phyloP scores from a whole-genome alignment of 2,888 invertebrate genomes.

The Drosophila robusta region DNA sequence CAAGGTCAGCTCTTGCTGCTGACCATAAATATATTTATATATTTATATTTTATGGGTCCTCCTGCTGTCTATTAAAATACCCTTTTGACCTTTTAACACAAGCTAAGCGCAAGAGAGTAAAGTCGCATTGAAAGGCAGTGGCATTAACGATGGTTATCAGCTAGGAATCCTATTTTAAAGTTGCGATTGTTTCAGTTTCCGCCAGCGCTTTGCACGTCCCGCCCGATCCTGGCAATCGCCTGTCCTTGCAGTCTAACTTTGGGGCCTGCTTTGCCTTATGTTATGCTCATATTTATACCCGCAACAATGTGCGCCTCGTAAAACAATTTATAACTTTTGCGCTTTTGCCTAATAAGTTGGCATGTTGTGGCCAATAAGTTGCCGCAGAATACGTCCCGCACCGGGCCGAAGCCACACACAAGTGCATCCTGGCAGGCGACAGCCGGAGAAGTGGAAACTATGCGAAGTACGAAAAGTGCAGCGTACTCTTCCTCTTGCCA shows the following conservation, averaged over 20 bases:
- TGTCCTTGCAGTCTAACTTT: conserved; percentile 42
- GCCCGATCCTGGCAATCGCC: not conserved
- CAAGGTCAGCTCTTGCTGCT: too few relatives aligned
- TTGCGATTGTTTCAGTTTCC: not conserved
- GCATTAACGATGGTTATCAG: too few relatives aligned
- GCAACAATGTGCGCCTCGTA: conserved; percentile 76
- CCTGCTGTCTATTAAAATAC: too few relatives aligned
- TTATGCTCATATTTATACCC: conserved; percentile 63
- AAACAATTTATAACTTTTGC: conserved; percentile 79
- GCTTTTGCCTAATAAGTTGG: conserved; percentile 80
- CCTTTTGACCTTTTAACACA: too few relatives aligned
- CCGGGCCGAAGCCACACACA: not conserved
- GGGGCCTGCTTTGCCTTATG: conserved; percentile 45
- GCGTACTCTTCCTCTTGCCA: conserved; percentile 5
- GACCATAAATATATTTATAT: too few relatives aligned
- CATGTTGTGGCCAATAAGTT: conserved; percentile 79
- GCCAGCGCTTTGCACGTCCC: not conserved
- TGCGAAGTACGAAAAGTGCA: conserved; percentile 59
- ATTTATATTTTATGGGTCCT: too few relatives aligned
- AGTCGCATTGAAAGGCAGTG: too few relatives aligned
- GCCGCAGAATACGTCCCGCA: conserved; percentile 51
- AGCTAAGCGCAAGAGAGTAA: too few relatives aligned
- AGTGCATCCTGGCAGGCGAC: conserved; percentile 48
- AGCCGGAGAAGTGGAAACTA: conserved; percentile 44
- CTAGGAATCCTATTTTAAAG: conserved; percentile 6